Evolutionary conservation across 2,113 vertebrate genomes (phyloP).

Genomic region (Gnathonemus longibarbis): DNA sequence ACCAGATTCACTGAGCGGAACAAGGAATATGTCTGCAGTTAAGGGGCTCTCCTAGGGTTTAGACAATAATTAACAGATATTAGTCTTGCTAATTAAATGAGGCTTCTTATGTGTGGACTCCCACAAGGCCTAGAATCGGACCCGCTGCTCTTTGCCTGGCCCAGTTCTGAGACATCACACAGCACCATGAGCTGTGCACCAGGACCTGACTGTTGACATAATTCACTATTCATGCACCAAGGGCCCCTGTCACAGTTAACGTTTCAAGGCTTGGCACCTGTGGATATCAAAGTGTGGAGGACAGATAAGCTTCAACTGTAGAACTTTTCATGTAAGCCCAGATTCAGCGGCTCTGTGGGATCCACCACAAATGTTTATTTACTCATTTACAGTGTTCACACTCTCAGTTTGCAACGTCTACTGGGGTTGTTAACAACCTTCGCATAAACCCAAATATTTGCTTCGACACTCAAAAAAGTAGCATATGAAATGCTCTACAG

Average conservation of each 20-base stretch:
- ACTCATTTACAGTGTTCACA: neutral
- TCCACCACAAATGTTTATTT: neutral
- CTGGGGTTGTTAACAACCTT: neutral
- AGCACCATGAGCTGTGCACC: neutral
- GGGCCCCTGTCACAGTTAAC: neutral
- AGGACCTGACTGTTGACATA: neutral
- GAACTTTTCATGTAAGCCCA: neutral
- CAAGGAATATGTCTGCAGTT: neutral
- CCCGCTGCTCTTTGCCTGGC: neutral
- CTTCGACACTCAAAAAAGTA: neutral
- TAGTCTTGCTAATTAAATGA: slow-evolving; percentile 1
- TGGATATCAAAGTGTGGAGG: neutral
- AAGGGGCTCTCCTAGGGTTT: neutral
- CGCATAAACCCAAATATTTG: neutral
- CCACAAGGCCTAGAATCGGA: neutral
- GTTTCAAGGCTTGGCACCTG: neutral
- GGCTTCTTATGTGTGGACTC: neutral
- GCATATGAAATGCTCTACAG: neutral
- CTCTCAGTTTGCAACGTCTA: neutral
- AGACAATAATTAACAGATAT: slow-evolving; percentile 1
- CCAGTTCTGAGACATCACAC: neutral
- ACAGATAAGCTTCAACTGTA: neutral
- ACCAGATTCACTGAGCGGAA: neutral
- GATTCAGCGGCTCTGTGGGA: neutral
- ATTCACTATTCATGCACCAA: neutral